Conservation (phyloP, 1,140 invertebrate species). For the Drosophila leontia region DNA sequence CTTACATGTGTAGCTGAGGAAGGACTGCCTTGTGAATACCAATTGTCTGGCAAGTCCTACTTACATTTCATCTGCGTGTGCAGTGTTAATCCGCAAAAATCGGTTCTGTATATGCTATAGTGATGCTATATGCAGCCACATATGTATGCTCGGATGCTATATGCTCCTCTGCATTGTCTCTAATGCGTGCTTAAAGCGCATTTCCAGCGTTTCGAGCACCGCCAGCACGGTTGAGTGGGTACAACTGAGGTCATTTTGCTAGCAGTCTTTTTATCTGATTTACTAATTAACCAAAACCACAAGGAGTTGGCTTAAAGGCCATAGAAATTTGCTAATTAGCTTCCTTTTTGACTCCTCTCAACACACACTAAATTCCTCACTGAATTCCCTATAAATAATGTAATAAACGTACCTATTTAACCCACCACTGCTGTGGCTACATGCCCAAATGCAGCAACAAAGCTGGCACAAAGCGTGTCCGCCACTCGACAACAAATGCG, state of each 20-base stretch:
- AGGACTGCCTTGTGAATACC: slow-evolving; percentile 36
- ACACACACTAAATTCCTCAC: neutral
- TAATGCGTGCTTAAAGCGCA: slow-evolving; percentile 48
- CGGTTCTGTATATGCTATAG: slow-evolving; percentile 4
- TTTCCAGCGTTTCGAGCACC: slow-evolving; percentile 18
- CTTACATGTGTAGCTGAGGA: slow-evolving; percentile 28
- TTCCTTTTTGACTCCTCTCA: neutral
- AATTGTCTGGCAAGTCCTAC: slow-evolving; percentile 21
- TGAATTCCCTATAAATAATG: neutral
- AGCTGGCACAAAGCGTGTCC: slow-evolving; percentile 45
- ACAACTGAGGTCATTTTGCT: neutral
- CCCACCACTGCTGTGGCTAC: slow-evolving; percentile 8
- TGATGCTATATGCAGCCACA: slow-evolving; percentile 9
- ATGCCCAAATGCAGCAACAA: slow-evolving; percentile 29
- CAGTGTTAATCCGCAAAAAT: slow-evolving; percentile 44
- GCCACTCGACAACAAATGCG: slow-evolving; percentile 52
- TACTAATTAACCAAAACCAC: neutral
- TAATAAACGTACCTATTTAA: neutral
- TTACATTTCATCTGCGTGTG: slow-evolving; percentile 29
- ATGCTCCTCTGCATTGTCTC: slow-evolving; percentile 23
- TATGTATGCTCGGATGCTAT: neutral
- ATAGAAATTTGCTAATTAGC: neutral
- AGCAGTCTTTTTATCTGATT: too few species aligned
- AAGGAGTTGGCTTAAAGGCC: neutral
- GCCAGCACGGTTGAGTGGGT: slow-evolving; percentile 22